Percentiles rank a stretch among this genome's conserved stretches.
phyloP scores from a whole-genome alignment of 2,888 invertebrate genomes.

The Amphimallon solstitiale region DNA sequence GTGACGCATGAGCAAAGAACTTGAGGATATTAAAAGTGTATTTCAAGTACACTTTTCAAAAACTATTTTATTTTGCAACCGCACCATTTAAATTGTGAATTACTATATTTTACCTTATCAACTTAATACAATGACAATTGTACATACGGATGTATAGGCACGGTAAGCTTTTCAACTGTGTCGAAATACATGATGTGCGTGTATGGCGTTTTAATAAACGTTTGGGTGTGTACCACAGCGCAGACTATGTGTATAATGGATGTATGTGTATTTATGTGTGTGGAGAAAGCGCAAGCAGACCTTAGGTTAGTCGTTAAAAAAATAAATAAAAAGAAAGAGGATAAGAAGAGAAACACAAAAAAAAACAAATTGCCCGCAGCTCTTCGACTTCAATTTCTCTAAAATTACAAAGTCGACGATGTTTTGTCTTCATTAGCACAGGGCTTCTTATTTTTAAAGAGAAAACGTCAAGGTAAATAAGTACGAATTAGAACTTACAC shows the following conservation, averaged over 20 bases:
- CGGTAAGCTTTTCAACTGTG: conserved; percentile 22
- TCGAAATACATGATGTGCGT: conserved; percentile 24
- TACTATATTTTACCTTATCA: neutral
- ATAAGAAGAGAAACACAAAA: conserved; percentile 1
- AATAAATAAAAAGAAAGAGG: conserved; percentile 2
- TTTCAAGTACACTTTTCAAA: no score
- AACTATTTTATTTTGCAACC: no score
- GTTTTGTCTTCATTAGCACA: conserved; percentile 32
- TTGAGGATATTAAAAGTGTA: no score
- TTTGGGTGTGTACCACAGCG: conserved; percentile 24
- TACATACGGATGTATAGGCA: neutral
- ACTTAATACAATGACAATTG: neutral
- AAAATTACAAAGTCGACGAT: conserved; percentile 21
- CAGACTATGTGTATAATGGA: neutral
- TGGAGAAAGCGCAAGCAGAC: conserved; percentile 29
- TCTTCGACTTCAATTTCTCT: conserved; percentile 19
- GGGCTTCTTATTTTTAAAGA: conserved; percentile 7
- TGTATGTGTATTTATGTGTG: neutral
- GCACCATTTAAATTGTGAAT: no score
- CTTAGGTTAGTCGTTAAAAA: conserved; percentile 10
- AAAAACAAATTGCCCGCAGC: conserved; percentile 18
- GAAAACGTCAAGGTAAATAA: conserved; percentile 23
- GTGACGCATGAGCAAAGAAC: no score
- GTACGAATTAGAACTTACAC: conserved; percentile 13
- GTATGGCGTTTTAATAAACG: conserved; percentile 24